Evolutionary conservation across 2,113 vertebrate species (phyloP).

Genomic region (Platysteira castanea): DNA sequence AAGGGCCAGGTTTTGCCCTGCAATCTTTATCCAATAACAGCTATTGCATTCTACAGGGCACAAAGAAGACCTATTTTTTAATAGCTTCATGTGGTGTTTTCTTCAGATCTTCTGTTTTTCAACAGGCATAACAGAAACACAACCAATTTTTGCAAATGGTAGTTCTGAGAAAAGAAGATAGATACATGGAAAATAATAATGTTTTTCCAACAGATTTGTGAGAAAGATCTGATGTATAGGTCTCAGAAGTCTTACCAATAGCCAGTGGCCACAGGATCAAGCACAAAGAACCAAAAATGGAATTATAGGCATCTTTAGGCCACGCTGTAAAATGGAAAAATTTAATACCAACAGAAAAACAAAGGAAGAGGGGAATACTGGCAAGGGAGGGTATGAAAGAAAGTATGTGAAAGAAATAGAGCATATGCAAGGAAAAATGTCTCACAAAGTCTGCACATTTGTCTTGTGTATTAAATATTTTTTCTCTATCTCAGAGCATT

Average conservation of each 20-base stretch:
- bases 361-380: neutral
- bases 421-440: neutral
- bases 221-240: neutral
- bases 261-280: neutral
- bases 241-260: neutral
- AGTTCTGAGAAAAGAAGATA: neutral
- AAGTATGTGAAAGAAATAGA: neutral
- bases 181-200: neutral
- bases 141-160: neutral
- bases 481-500: neutral
- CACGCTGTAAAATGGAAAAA: neutral
- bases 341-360: neutral
- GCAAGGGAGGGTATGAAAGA: neutral
- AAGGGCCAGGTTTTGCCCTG: neutral
- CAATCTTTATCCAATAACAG: neutral
- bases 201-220: neutral
- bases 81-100: neutral
- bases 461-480: neutral
- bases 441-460: neutral
- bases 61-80: neutral
- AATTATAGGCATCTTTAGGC: neutral
- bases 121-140: neutral
- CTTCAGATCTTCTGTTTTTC: neutral
- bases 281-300: neutral
- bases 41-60: neutral